These are phyloP conservation scores for Halichoerus grypus DNA, from an alignment of 2,113 vertebrate species.

Conservation along the genomic window DNA sequence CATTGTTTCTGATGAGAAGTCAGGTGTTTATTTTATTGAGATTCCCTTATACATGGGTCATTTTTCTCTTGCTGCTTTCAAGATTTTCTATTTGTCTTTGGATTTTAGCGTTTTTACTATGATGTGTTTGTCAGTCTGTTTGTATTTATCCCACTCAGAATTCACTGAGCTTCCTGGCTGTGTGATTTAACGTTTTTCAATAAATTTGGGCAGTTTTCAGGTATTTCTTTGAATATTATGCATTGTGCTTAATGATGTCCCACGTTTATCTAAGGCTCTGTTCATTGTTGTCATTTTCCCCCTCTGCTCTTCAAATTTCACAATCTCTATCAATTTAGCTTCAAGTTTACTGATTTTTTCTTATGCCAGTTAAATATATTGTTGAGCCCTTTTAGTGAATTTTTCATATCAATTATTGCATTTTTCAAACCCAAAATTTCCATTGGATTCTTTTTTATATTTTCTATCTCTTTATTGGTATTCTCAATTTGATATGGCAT, in stretches of 20 bases:
- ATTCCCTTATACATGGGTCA: not conserved
- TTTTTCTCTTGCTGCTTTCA: constrained; percentile 1
- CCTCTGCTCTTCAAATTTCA: not conserved
- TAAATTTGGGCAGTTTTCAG: not conserved
- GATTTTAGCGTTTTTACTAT: not conserved
- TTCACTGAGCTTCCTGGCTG: not conserved
- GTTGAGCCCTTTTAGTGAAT: not conserved
- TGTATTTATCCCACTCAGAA: not conserved
- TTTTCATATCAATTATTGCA: not conserved
- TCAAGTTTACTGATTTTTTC: not conserved
- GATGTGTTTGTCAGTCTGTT: not conserved
- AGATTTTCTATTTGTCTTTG: not conserved
- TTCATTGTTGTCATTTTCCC: not conserved
- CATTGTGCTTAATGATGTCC: not conserved
- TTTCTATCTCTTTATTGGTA: not conserved
- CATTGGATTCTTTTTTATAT: not conserved
- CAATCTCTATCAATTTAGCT: not conserved
- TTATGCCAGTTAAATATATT: not conserved
- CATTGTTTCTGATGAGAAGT: not conserved
- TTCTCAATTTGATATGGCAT: not conserved
- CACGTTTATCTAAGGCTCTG: not conserved
- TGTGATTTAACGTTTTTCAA: not conserved
- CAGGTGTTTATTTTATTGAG: not conserved
- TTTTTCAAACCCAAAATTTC: not conserved
- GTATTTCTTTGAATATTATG: not conserved